phyloP scores from a whole-genome alignment of 2,888 invertebrate genomes.

The Periphyllus acericola region DNA sequence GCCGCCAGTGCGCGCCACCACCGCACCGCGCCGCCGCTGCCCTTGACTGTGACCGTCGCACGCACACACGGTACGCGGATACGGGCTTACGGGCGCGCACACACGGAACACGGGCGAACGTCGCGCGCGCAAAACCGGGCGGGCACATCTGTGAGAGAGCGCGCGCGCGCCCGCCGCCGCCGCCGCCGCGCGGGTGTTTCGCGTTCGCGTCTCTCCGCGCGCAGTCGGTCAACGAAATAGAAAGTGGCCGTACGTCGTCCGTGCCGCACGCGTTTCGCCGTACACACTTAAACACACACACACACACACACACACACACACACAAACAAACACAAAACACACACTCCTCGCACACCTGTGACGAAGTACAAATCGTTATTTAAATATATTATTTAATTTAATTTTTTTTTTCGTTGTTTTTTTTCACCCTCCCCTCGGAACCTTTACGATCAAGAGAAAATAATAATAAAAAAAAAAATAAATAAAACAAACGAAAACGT shows the following conservation, averaged over 20 bases:
- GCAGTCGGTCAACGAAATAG: slow-evolving; percentile 65
- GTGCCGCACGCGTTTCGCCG: slow-evolving; percentile 63
- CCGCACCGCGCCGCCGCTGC: slow-evolving; percentile 23
- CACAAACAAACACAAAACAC: slow-evolving; percentile 68
- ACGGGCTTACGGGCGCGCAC: too few relatives aligned
- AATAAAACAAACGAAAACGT: too few relatives aligned
- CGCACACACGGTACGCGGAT: background rate
- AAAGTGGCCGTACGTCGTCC: slow-evolving; percentile 66
- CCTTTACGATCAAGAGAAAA: background rate
- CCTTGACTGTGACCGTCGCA: slow-evolving; percentile 61
- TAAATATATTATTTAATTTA: slow-evolving; percentile 1
- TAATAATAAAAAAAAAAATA: background rate
- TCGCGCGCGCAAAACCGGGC: slow-evolving; percentile 34
- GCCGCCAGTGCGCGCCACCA: slow-evolving; percentile 51
- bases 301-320: slow-evolving; percentile 64
- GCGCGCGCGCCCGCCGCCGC: slow-evolving; percentile 66
- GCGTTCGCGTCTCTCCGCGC: slow-evolving; percentile 69
- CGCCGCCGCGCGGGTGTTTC: slow-evolving; percentile 67
- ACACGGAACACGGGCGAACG: slow-evolving; percentile 19
- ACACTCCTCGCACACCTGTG: slow-evolving; percentile 68
- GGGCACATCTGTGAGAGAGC: slow-evolving; percentile 10
- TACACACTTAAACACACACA: background rate
- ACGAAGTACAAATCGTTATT: slow-evolving; percentile 66
- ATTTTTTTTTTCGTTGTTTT: slow-evolving; percentile 2
- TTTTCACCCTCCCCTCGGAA: too few relatives aligned